Base-by-base conservation (phyloP, 2,113 vertebrate species). In the Nothoprocta pentlandii region DNA sequence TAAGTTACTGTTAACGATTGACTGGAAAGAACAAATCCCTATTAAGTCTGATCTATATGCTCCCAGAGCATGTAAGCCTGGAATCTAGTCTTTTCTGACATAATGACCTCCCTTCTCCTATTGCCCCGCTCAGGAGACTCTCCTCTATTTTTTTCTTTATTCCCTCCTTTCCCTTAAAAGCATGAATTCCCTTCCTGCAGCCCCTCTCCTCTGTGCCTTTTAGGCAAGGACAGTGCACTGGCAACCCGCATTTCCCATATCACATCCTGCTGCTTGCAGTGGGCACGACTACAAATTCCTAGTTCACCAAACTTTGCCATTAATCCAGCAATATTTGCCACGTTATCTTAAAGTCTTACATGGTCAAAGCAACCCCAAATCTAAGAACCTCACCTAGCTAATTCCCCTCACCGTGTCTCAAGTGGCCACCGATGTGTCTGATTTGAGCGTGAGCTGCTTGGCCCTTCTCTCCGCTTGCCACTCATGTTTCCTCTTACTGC, bases 391-490 rank as follows among this genome's bases (percentile, higher is more conserved):
- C 3, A 5, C 26, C 4, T 28, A 32, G 22, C 39, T 34, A 30
- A 8, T 47, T 58, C 23, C 10, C 10, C 20, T 30, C 6, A 16
- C 15, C 1, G 1, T 7, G 21, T 58, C 62, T n/a, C 16, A 34
- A 16, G 16, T 20, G 2, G 15, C 15, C 19, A 44, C 54, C 1
- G 2, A 39, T 63, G 46, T 17, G 47, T 5, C 26, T 15, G 1
- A 4, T 3, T 4, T 46, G 17, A 11, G 21, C 44, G 59, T 36
- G 41, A 12, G 1, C 13, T 28, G 17, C 49, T 76, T 9, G 44
- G 30, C 34, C 26, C 46, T 61, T 47, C 20, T 51, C 7, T 14
- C 20, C 1, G 0, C 44, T 20, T 28, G 3, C 25, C 1, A 2
- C 28, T 36, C 36, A 25, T 32, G 9, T 34, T 79, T n/a, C 26